Base-by-base conservation (phyloP, 2,113 vertebrate genomes). In the Chionodraco myersi region DNA sequence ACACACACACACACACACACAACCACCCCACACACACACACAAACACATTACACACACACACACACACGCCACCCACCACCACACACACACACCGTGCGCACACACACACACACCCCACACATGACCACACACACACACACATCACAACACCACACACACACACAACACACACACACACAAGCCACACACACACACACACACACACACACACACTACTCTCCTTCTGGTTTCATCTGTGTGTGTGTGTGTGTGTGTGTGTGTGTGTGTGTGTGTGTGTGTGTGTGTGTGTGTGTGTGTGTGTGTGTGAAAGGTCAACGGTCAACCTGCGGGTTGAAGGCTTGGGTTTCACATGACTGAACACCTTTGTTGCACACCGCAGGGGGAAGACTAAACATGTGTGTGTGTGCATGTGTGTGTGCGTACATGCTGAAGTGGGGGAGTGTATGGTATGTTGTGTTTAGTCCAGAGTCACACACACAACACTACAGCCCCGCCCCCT, bases 271-370 rank as follows among this genome's bases (percentile, higher is more conserved):
- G 36, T 36, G 36, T 36, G 36, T 36, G 36, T 36, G 36, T 36
- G 36, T 77, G 53, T 77, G 49, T 63, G 83, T 61, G 80, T 75
- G 75, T 72, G 80, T 58, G 80, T 72, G 52, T 70, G 53, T 62
- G 83, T 63, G 80, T 76, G 76, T 71, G 79, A 67, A 86, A 82
- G 89, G 95, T 94, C 78, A 87, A 89, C 95, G 96, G 95, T 95
- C 94, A 95, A 91, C 93, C 95, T 95, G 92, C 66, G 88, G 93
- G 94, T 94, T 95, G 93, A 86, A 94, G 94, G 94, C 93, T 94
- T 88, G 88, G 62, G 80, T 94, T 97, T 95, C 95, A 93, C 92
- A 94, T 95, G 96, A 94, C 91, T 95, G 90, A 93, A 94, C 94
- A 96, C 94, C 94, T 96, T 95, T 97, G 95, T 95, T 95, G 93